phyloP scores from a whole-genome alignment of 2,888 invertebrate genomes.

The Limnephilus rhombicus region DNA sequence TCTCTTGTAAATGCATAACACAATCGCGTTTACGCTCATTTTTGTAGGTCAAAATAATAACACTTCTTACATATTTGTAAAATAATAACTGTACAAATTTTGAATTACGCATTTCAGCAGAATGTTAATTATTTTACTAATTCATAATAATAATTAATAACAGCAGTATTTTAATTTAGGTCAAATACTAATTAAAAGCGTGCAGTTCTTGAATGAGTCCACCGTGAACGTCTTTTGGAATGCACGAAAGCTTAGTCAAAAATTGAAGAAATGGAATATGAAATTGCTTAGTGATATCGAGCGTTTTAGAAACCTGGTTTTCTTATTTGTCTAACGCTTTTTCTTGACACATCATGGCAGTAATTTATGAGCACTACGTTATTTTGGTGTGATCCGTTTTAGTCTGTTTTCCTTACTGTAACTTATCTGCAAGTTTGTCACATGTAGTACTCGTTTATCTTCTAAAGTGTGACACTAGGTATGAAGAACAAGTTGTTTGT shows the following conservation, averaged over 20 bases:
- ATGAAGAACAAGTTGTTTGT: conserved; percentile 8
- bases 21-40: not conserved
- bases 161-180: not conserved
- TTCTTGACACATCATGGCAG: not conserved
- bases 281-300: not conserved
- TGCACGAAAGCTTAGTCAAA: not conserved
- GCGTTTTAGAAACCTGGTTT: not conserved
- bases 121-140: not conserved
- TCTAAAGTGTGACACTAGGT: not conserved
- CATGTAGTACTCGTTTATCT: not conserved
- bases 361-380: not conserved
- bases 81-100: not conserved
- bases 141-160: not conserved
- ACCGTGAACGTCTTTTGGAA: no score
- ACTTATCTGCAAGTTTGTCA: not conserved
- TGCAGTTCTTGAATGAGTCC: no score
- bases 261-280: not conserved
- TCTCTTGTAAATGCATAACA: not conserved
- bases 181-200: not conserved
- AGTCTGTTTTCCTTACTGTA: not conserved
- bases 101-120: not conserved
- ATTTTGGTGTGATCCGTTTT: not conserved
- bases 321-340: not conserved
- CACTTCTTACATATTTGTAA: not conserved
- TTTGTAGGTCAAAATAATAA: not conserved